A percentile compares a stretch with the other conserved stretches of the same genome.
phyloP scores from a whole-genome alignment of 37 sponge, comb jelly and placozoan species.

The Petrosia ficiformis region DNA sequence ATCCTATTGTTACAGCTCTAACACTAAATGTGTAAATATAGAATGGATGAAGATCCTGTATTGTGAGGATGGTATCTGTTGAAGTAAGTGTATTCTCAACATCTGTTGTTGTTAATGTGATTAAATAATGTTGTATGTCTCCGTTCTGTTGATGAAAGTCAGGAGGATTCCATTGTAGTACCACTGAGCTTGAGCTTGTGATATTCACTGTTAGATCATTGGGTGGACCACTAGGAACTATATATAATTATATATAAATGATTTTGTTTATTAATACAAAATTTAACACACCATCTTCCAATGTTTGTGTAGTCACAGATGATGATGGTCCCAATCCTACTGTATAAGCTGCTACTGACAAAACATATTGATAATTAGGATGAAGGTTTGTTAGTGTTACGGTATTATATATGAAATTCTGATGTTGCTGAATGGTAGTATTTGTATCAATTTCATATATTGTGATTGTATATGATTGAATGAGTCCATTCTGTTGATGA shows the following conservation, averaged over 20 bases:
- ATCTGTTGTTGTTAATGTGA: neutral
- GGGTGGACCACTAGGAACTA: constrained; percentile 10
- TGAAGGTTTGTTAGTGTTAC: neutral
- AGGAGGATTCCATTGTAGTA: constrained; percentile 25
- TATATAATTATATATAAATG: neutral
- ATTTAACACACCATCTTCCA: constrained; percentile 1
- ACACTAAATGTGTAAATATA: constrained; percentile 15
- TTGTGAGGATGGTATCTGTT: neutral
- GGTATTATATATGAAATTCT: neutral
- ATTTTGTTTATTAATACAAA: no score
- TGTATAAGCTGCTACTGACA: constrained; percentile 27
- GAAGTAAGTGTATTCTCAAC: neutral
- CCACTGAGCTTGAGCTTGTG: neutral
- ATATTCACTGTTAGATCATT: neutral
- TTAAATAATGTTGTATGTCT: neutral
- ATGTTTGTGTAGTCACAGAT: neutral
- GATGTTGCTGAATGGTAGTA: neutral
- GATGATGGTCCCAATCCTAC: constrained; percentile 23
- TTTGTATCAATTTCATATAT: neutral
- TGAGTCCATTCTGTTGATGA: constrained; percentile 16
- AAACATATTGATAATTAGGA: constrained; percentile 23
- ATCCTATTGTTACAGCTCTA: constrained; percentile 21
- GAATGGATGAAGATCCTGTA: neutral
- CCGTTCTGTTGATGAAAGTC: constrained; percentile 15
- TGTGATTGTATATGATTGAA: constrained; percentile 13